Evolutionary conservation across 1,140 invertebrate genomes (phyloP).

Genomic region (Trialeurodes vaporariorum): DNA sequence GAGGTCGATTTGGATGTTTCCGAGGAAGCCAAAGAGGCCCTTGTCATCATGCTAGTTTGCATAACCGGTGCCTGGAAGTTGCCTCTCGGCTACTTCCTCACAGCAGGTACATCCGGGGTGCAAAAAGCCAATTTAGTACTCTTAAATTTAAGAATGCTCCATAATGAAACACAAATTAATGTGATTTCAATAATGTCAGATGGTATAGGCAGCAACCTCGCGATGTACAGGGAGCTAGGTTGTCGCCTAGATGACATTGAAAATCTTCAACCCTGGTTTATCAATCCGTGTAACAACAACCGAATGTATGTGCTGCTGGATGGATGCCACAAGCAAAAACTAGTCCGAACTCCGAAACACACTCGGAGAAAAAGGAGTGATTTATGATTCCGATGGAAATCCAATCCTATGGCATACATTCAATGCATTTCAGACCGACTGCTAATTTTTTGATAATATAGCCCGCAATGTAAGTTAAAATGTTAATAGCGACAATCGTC

Average conservation of each 20-base stretch:
- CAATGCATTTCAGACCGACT: no score
- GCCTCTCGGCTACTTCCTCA: conserved; percentile 9
- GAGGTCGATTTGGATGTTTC: background rate
- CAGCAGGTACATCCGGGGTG: background rate
- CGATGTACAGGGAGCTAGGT: conserved; percentile 23
- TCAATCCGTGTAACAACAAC: conserved; percentile 11
- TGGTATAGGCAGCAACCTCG: conserved; percentile 25
- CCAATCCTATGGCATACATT: background rate
- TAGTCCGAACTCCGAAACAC: conserved; percentile 22
- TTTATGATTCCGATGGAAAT: background rate
- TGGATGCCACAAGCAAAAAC: conserved; percentile 23
- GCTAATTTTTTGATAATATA: no score
- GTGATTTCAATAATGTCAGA: conserved; percentile 30
- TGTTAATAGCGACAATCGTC: no score
- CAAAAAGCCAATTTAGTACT: conserved; percentile 19
- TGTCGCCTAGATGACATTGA: conserved; percentile 19
- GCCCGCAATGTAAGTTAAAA: no score
- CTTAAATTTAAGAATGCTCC: conserved; percentile 20
- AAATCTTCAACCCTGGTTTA: conserved; percentile 15
- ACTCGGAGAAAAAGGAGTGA: conserved; percentile 14
- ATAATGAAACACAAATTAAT: conserved; percentile 22
- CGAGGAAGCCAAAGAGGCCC: conserved; percentile 4
- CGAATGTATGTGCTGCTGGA: conserved; percentile 21
- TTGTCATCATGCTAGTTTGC: conserved; percentile 13
- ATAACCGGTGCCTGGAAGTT: conserved; percentile 10